Evolutionary conservation across 2,888 invertebrate species (phyloP), one percentile per base, ranked within the genome.

Genomic region (Calephelis perditalis): DNA sequence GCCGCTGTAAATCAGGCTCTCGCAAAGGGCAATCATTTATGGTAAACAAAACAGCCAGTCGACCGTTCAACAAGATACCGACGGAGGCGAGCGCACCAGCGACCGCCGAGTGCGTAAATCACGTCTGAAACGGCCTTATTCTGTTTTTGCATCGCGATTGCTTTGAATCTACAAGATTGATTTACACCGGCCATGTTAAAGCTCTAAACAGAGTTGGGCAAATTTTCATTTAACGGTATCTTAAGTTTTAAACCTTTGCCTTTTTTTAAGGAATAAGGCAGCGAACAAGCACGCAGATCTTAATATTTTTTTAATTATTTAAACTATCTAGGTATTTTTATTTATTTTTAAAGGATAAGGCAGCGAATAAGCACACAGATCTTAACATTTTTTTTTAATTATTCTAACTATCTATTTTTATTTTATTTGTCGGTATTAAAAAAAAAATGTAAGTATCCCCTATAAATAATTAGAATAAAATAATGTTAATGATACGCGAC

Each of bases 11-110:
- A 67, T 64, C 64, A 54, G 57, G 63, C 57, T 61, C 62, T 64
- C 60, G 55, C 56, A 57, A 62, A 61, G 60, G 66, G 66, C 65
- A 64, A 66, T 67, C 59, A 69, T 67, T 68, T 69, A 69, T 64
- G 57, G 67, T 63, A 67, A 67, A 68, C 69, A 69, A 69, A 69
- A 68, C 69, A 63, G 57, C 54, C 61, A 67, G 65, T 64, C 65
- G 68, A 62, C 63, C 68, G 68, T 64, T 64, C 62, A 67, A 65
- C 63, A 61, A 69, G 69, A 69, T 69, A 69, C 69, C 68, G 63
- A 62, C 59, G 61, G 59, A 65, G 66, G 61, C 63, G 63, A 61
- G 59, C 66, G 62, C 56, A 64, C 52, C 57, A 61, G 66, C 56
- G 56, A 60, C 65, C 59, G 62, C 62, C 60, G 61, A 64, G 59